Evolutionary conservation across 2,797 vertebrate species (phyloP).

Genomic region (Sebastes kiyomatsui): DNA sequence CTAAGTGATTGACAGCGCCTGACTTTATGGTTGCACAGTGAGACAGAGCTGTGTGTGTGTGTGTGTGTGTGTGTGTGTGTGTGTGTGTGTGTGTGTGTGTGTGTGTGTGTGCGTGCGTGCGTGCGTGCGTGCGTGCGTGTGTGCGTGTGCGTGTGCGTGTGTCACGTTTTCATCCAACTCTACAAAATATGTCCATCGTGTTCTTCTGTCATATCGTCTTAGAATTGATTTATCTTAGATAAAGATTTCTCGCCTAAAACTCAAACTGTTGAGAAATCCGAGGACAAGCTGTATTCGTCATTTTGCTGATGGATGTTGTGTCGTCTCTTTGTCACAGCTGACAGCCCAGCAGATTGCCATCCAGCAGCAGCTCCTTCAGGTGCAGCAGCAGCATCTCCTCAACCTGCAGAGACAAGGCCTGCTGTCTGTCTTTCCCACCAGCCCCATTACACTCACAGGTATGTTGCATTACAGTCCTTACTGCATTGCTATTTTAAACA

Average conservation of each 20-base stretch:
- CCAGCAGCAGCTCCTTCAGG: constrained; percentile 96
- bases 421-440: constrained; percentile 85
- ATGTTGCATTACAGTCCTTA: neutral
- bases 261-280: neutral
- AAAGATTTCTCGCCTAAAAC: neutral
- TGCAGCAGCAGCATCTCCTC: constrained; percentile 97
- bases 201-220: neutral
- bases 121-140: neutral
- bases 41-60: neutral
- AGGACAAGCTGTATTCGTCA: neutral
- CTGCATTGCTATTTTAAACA: neutral
- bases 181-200: neutral
- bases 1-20: neutral
- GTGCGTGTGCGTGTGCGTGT: neutral
- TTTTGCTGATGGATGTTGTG: constrained; percentile 6
- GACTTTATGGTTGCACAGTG: neutral
- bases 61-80: neutral
- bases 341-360: constrained; percentile 95
- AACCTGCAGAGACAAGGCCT: constrained; percentile 96
- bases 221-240: neutral
- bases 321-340: constrained; percentile 84
- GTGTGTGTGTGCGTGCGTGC: neutral
- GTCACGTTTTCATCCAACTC: neutral
- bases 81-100: neutral
- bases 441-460: constrained; percentile 56